phyloP scores from a whole-genome alignment of 1,140 invertebrate species.

The Melipona quadrifasciata region DNA sequence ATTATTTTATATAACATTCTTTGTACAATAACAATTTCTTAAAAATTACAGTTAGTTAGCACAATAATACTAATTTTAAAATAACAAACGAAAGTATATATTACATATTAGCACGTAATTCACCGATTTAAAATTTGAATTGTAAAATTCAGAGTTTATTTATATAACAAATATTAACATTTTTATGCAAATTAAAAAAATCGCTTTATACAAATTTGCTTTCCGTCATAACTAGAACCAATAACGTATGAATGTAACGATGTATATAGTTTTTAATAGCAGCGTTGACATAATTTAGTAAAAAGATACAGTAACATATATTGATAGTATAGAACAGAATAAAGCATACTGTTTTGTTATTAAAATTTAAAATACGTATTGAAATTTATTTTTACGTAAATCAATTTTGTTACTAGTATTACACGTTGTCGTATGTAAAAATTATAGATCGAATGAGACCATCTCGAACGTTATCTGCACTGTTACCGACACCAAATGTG shows the following conservation, averaged over 20 bases:
- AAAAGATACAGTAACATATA: conserved; percentile 29
- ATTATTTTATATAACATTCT: conserved; percentile 14
- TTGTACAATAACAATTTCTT: conserved; percentile 21
- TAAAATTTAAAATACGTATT: conserved; percentile 39
- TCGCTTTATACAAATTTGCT: conserved; percentile 30
- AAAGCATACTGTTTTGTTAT: conserved; percentile 38
- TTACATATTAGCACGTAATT: conserved; percentile 35
- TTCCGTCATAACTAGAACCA: conserved; percentile 26
- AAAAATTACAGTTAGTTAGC: not conserved
- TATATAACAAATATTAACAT: conserved; percentile 51
- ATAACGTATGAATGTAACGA: conserved; percentile 28
- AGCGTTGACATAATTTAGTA: conserved; percentile 15
- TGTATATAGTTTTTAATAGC: conserved; percentile 39
- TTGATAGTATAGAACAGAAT: conserved; percentile 30
- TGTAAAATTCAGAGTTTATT: conserved; percentile 40
- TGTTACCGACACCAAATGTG: conserved; percentile 87
- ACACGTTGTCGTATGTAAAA: conserved; percentile 79
- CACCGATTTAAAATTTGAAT: conserved; percentile 42
- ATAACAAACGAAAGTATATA: conserved; percentile 34
- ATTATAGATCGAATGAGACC: conserved; percentile 89
- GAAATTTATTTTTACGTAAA: conserved; percentile 20
- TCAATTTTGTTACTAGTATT: conserved; percentile 18
- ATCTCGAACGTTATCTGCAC: conserved; percentile 86
- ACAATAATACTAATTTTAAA: conserved; percentile 18
- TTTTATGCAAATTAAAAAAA: conserved; percentile 34